Evolutionary conservation across 1,140 invertebrate genomes (phyloP), one percentile per base, ranked within the genome.

Genomic region (Pararge aegeria): DNA sequence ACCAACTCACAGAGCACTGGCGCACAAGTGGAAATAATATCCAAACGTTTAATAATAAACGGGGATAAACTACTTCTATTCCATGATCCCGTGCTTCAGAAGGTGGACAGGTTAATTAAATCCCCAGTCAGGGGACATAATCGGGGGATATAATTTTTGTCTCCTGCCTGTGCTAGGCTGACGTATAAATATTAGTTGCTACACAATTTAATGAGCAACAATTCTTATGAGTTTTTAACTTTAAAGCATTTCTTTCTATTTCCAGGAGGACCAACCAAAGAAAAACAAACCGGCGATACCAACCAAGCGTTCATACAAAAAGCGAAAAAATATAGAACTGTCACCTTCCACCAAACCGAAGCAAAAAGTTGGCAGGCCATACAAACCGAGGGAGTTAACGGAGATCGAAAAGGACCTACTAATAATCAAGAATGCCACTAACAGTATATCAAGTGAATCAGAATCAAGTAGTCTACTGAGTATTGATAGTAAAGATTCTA

Each of bases 321-420:
- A 85, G 30, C 68, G 75, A 0, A 83, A 82, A 60, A 58, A 51
- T 12, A 50, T 64, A 3, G 78, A 80, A 53, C 61, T 75, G 12
- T 75, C 78, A 0, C 80, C 80, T 0, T 68, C 73, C 0, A 66
- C 73, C 2, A 66, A 60, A 49, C 56, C 44, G 19, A 72, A 57
- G 21, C 64, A 63, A 56, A 1, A 64, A 67, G 62, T 67, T 54
- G 75, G 70, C 1, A 65, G 77, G 54, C 74, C 83, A 0, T 60
- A 69, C 9, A 80, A 88, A 55, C 70, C 80, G 1, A 68, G 71
- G 40, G 82, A 88, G 44, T 51, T 88, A 5, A 83, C 81, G 0
- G 85, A 88, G 10, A 85, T 88, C 18, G 85, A 87, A 29, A 88
- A 87, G 51, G 85, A 88, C 50, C 54, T 88, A 0, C 50, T 88